Base-by-base conservation (phyloP, 2,888 invertebrate genomes). In the Clunio marinus region DNA sequence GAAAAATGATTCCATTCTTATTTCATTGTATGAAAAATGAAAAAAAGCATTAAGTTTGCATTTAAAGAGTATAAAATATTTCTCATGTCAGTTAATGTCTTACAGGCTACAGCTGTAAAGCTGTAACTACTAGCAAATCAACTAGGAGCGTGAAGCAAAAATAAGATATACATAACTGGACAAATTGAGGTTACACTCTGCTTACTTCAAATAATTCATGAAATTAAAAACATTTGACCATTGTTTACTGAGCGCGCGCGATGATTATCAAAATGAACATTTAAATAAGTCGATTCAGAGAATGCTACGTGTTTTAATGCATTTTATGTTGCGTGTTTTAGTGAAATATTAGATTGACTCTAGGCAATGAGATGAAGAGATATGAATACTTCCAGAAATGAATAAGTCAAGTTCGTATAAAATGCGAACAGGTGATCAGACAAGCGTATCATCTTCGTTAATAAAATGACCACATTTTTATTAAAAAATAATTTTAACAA, bases 271-370 rank as follows among this genome's bases (percentile, higher is more conserved):
- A 8, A 27, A 20, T 57, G 24, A 57, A 57, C 57, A 25, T 25
- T n/a, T 24, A 57, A 66, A 66, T 66, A 55, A 32, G 55, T 55
- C n/a, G 55, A 35, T 66, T 66, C 24, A 24, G 28, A 65, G 25
- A 66, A 46, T 66, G 66, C 66, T 32, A 66, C 66, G 51, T 55
- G 55, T 66, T 65, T 66, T 55, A 55, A 35, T 66, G 51, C 35
- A 35, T 51, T 65, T 15, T 51, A 27, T 51, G 27, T 27, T 51
- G 51, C 51, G n/a, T 58, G 2, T 45, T 63, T 25, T 25, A 65
- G 63, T 65, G 63, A 65, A 65, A 46, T 65, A 65, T 65, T 65
- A 65, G 63, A 65, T 46, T 65, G n/a, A 17, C 63, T 65, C 37
- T 15, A 46, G 46, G 63, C 46, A n/a, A 65, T 35, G 45, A n/a